A percentile compares a stretch with the other conserved stretches of the same genome.
These are phyloP conservation scores for Spatulosminthurus flaviceps DNA, from an alignment of 2,888 invertebrate genomes.

Conservation along the genomic window DNA sequence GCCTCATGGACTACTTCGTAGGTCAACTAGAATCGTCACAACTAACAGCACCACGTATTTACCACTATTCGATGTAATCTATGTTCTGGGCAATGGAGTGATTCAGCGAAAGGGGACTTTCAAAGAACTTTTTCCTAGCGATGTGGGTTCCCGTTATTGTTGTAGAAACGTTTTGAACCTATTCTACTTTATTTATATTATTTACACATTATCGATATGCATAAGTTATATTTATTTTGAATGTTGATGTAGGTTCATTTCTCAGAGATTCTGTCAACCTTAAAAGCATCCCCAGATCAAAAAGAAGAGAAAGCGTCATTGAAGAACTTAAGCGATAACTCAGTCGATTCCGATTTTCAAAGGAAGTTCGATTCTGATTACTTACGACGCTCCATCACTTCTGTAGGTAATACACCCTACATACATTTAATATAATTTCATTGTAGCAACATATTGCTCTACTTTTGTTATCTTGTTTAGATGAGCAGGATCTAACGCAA, in stretches of 20 bases:
- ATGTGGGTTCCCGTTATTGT: constrained; percentile 65
- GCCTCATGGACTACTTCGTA: not conserved
- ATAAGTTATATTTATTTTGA: constrained; percentile 41
- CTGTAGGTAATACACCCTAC: not conserved
- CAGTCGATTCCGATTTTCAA: not conserved
- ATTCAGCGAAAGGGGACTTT: constrained; percentile 83
- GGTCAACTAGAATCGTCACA: not conserved
- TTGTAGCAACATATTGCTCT: not conserved
- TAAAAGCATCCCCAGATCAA: no score
- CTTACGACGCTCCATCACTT: not conserved
- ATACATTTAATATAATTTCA: not conserved
- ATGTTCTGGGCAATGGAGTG: not conserved
- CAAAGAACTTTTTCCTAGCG: constrained; percentile 84
- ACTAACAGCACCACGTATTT: not conserved
- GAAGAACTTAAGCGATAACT: not conserved
- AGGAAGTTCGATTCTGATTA: not conserved
- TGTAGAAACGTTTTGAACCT: no score
- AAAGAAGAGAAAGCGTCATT: no score
- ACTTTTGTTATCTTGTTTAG: not conserved
- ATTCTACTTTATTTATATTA: no score
- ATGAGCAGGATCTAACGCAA: not conserved
- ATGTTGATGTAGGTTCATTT: no score
- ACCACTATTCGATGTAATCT: not conserved
- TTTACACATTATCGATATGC: no score
- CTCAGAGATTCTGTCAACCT: no score